Evolutionary conservation across 1,140 invertebrate genomes (phyloP).

Genomic region (Pogonognathellus flavescens): DNA sequence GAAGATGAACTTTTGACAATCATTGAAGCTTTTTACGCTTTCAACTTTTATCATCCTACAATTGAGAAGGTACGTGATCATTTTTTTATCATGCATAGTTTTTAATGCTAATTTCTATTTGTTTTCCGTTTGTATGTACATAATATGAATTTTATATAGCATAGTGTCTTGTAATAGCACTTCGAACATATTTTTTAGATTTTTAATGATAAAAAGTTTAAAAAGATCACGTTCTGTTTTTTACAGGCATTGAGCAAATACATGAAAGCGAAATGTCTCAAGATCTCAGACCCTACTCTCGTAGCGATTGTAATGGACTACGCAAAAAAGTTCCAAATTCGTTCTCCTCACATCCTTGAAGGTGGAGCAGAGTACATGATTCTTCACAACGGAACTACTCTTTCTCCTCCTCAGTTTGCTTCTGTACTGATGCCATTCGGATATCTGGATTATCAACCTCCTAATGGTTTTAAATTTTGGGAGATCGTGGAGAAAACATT

Average conservation of each 20-base stretch:
- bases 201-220: too few relatives aligned
- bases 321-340: constrained; percentile 74
- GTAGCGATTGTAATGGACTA: constrained; percentile 77
- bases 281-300: constrained; percentile 73
- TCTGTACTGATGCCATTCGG: constrained; percentile 77
- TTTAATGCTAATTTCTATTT: too few relatives aligned
- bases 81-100: too few relatives aligned
- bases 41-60: constrained; percentile 73
- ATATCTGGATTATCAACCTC: constrained; percentile 75
- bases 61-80: constrained; percentile 72
- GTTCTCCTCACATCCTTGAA: constrained; percentile 75
- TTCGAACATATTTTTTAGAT: too few relatives aligned
- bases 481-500: constrained; percentile 74
- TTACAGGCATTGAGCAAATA: constrained; percentile 75
- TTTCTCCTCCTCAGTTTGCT: constrained; percentile 74
- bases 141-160: too few relatives aligned
- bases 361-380: constrained; percentile 75
- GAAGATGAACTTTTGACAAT: constrained; percentile 76
- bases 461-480: constrained; percentile 76
- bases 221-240: constrained; percentile 28
- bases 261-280: constrained; percentile 72
- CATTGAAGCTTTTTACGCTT: constrained; percentile 73
- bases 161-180: too few relatives aligned
- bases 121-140: too few relatives aligned
- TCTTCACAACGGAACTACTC: constrained; percentile 70